A percentile compares a stretch with the other conserved stretches of the same genome.
These are phyloP conservation scores for Sebastes hubbsi DNA, from an alignment of 2,797 vertebrate species.

Conservation along the genomic window DNA sequence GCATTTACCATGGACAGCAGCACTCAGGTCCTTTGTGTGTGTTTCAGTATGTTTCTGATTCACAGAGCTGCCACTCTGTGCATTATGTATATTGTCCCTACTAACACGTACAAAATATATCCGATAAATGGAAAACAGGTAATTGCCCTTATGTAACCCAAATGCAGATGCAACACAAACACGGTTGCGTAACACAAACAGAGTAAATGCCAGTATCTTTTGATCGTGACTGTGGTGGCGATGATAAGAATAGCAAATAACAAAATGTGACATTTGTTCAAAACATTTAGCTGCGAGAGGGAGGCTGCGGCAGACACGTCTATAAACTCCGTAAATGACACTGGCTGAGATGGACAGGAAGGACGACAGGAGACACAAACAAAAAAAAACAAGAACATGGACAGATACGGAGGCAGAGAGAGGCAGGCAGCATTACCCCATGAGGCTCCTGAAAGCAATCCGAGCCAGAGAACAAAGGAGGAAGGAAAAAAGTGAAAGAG, in stretches of 20 bases:
- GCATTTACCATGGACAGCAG: neutral
- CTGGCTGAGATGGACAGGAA: conserved; percentile 43
- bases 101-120: conserved; percentile 7
- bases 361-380: conserved; percentile 20
- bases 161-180: conserved; percentile 46
- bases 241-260: conserved; percentile 52
- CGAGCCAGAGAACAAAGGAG: conserved; percentile 78
- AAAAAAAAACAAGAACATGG: conserved; percentile 9
- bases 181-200: conserved; percentile 52
- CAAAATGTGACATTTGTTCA: conserved; percentile 63
- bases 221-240: conserved; percentile 32
- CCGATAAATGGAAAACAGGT: conserved; percentile 24
- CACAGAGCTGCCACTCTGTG: neutral
- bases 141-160: conserved; percentile 51
- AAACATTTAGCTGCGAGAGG: conserved; percentile 30
- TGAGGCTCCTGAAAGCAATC: conserved; percentile 95
- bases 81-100: conserved; percentile 16
- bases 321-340: conserved; percentile 31
- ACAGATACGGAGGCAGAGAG: conserved; percentile 44
- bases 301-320: conserved; percentile 16
- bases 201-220: conserved; percentile 62
- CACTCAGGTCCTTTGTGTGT: conserved; percentile 3
- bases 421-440: conserved; percentile 90
- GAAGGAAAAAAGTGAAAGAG: conserved; percentile 40
- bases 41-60: no score